Percentiles rank a stretch among this genome's conserved stretches.
These are phyloP conservation scores for Holocentrus rufus DNA, from an alignment of 2,797 vertebrate species.

Conservation along the genomic window DNA sequence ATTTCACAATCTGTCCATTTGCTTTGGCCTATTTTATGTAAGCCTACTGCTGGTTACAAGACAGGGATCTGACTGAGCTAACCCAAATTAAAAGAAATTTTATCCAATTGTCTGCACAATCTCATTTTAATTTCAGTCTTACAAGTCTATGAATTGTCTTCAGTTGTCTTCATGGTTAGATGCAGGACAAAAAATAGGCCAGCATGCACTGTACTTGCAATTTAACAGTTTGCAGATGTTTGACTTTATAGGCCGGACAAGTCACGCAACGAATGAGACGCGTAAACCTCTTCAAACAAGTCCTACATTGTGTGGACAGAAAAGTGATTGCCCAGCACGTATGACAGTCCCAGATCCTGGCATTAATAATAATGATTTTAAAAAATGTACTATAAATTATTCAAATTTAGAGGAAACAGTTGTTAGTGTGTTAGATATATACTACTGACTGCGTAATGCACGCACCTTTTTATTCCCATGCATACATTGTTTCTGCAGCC, in stretches of 20 bases:
- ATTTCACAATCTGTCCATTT: slow-evolving; percentile 17
- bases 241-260: slow-evolving; percentile 31
- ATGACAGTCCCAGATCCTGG: background rate
- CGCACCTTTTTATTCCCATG: background rate
- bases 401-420: background rate
- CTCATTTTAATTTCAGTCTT: slow-evolving; percentile 8
- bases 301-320: background rate
- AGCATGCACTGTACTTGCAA: background rate
- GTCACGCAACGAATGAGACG: slow-evolving; percentile 38
- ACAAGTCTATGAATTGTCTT: background rate
- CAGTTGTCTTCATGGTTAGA: background rate
- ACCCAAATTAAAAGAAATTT: background rate
- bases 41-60: background rate
- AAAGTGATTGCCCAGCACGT: background rate
- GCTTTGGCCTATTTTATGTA: slow-evolving; percentile 43
- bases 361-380: background rate
- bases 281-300: slow-evolving; percentile 18
- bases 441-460: background rate
- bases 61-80: slow-evolving; percentile 6
- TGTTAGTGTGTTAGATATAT: background rate
- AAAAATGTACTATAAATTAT: too few relatives aligned
- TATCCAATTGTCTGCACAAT: background rate
- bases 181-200: background rate
- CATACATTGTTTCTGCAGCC: slow-evolving; percentile 35
- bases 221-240: slow-evolving; percentile 40